Base-by-base conservation (phyloP, 1,140 invertebrate species). In the Zophobas atratus region DNA sequence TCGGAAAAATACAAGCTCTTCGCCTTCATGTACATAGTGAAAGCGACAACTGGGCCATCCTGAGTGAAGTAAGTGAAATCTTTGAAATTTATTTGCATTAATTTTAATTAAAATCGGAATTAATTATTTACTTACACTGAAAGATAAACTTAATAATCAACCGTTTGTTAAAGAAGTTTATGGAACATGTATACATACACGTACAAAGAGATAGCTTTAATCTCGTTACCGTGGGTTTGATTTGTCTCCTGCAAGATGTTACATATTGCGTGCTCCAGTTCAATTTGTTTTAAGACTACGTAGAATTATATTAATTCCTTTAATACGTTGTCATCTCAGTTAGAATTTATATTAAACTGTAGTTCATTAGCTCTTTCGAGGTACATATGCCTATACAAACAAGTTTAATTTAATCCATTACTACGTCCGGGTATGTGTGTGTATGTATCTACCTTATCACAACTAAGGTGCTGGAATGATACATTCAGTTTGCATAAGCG, bases 41-140 rank as follows among this genome's bases (percentile, higher is more conserved):
- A 82, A 96, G 94, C 86, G 92, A 94, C 76, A 95, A 95, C 86
- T 98, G 96, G 96, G 94, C 94, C 0, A 94, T 98, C 81, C 88
- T 98, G 20, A 97, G 94, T 84, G 96, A 98, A 91, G 93, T 97
- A 89, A 90, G 87, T 86, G 56, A 75, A 63, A 55, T 32, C 43
- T 76, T 43, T 38, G 6, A 20, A 8, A 49, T 71, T 75, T 75
- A 57, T n/a, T 56, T 53, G 67, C 48, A 36, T 70, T 70, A 6
- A 63, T 63, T 67, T 63, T 67, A 67, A 67, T 72, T 55, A 72
- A 72, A 35, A 3, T 72, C 48, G 6, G 35, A 72, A 72, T 72
- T 72, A 67, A 67, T 67, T 71, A 71, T 2, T 49, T 43, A 39
- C 41, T 5, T 20, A n/a, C 32, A 67, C 38, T 1, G 43, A 32